Base-by-base conservation (phyloP, 1,140 invertebrate genomes). In the Druon quercuslanigerum region DNA sequence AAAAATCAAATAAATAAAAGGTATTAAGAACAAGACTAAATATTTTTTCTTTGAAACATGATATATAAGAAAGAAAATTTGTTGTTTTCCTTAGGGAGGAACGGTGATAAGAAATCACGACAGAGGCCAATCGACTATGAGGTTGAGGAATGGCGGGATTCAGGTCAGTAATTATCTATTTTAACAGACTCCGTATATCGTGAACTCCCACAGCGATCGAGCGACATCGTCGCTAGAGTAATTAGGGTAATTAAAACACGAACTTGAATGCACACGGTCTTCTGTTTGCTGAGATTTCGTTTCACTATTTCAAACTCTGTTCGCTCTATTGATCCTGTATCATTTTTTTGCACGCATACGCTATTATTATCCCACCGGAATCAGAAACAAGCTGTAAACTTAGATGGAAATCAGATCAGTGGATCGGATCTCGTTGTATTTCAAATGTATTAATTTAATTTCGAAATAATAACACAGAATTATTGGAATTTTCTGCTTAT, bases 131-230 rank as follows among this genome's bases (percentile, higher is more conserved):
- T 91, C 77, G 93, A 93, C 86, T 93, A 93, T 83, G 93, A 93
- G 82, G 89, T 93, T 71, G 93, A 93, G 87, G 93, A 93, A 87
- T 93, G 92, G 92, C 91, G 93, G 87, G 91, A 93, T 89, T 83
- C 92, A 83, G 92, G 93, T 93, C 84, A 92, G 92, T 86, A 77
- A 81, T 66, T 66, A 66, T 66, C 25, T 66, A 66, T 66, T 40
- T 40, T 66, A 66, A 66, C 60, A 66, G 60, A 66, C 40, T 66
- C 60, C 60, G 25, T 66, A 66, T n/a, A 66, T 66, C 25, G 25
- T 66, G 25, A 66, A 66, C 60, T 66, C 60, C 60, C 60, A 66
- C 14, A 66, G 60, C 60, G 33, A 66, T 66, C 60, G 60, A 66
- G 78, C 81, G 71, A 71, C 75, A 60, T 74, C 79, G 80, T 77